Evolutionary conservation across 2,888 invertebrate species (phyloP), one percentile per base, ranked within the genome.

Genomic region (Tromatobia lineatoria): DNA sequence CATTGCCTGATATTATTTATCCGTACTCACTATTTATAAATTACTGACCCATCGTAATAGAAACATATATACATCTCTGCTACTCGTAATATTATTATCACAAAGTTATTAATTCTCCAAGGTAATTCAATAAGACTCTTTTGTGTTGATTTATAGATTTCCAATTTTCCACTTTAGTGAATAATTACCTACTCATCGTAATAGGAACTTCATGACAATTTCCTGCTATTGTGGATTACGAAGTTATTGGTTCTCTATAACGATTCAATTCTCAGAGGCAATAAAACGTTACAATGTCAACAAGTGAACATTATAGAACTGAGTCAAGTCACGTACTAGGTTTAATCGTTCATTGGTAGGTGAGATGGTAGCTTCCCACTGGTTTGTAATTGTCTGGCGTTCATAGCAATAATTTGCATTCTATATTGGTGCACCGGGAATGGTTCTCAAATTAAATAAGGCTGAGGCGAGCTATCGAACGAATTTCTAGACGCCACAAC

Each of bases 281-380:
- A 18, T 7, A 20, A 2, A 13, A 38, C 18, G 20, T 18, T 25
- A 64, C 3, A 18, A 42, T 64, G 38, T 13, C 18, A 61, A 15
- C n/a, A 64, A 18, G 11, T 20, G 38, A 10, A 8, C 20, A 38
- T 64, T 18, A 11, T 61, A 34, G n/a, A 34, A 61, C n/a, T n/a
- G n/a, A 34, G 29, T 61, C 59, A n/a, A 34, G 59, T 61, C 29
- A 61, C 59, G 59, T 61, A 34, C 29, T n/a, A 29, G n/a, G n/a
- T 34, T 61, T 34, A 34, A 61, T n/a, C n/a, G 34, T 61, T 57
- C 25, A 57, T 57, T 57, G 57, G 25, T 57, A 13, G 25, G 25
- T 57, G 57, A 57, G 20, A 11, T 20, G 15, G 25, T 57, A 15
- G 57, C 25, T 25, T 57, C 57, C 4, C 4, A 25, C 25, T 25